phyloP scores from a whole-genome alignment of 92 coral and sea anemone genomes.

The Zoanthus sociatus region DNA sequence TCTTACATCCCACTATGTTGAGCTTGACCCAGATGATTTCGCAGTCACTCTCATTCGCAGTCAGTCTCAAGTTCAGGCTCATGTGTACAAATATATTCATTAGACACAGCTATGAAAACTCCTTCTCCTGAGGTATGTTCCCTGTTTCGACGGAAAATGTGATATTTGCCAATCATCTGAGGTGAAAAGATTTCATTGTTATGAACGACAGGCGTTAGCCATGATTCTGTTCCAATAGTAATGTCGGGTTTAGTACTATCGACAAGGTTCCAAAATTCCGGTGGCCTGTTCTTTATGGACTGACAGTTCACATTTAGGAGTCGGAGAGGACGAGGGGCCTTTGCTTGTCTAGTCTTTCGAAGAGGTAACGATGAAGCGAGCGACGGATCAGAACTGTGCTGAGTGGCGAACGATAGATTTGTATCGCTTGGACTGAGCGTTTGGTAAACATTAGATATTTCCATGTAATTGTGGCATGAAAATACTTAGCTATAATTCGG shows the following conservation, averaged over 20 bases:
- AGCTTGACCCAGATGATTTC: constrained; percentile 41
- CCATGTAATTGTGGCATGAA: constrained; percentile 2
- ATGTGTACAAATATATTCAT: constrained; percentile 1
- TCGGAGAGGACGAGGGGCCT: too few species aligned
- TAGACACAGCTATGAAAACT: constrained; percentile 45
- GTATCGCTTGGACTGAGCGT: neutral
- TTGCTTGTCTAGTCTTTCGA: neutral
- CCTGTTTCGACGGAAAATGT: constrained; percentile 35
- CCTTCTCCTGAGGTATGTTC: constrained; percentile 26
- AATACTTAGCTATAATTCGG: constrained; percentile 36
- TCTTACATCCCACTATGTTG: constrained; percentile 17
- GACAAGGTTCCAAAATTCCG: too few species aligned
- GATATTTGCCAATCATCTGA: constrained; percentile 19
- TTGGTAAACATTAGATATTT: neutral
- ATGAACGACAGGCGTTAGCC: constrained; percentile 18
- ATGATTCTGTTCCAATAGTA: constrained; percentile 38
- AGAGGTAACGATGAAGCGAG: neutral
- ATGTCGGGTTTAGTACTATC: constrained; percentile 25
- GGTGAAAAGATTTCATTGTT: constrained; percentile 35
- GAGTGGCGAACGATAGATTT: constrained; percentile 4
- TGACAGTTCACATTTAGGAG: too few species aligned
- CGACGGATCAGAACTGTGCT: neutral
- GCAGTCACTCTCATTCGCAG: constrained; percentile 43
- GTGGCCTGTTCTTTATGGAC: too few species aligned
- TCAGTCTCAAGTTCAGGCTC: constrained; percentile 35